These are phyloP conservation scores for Sphyrna mokarran DNA, from an alignment of 2,113 vertebrate genomes.

Conservation along the genomic window DNA sequence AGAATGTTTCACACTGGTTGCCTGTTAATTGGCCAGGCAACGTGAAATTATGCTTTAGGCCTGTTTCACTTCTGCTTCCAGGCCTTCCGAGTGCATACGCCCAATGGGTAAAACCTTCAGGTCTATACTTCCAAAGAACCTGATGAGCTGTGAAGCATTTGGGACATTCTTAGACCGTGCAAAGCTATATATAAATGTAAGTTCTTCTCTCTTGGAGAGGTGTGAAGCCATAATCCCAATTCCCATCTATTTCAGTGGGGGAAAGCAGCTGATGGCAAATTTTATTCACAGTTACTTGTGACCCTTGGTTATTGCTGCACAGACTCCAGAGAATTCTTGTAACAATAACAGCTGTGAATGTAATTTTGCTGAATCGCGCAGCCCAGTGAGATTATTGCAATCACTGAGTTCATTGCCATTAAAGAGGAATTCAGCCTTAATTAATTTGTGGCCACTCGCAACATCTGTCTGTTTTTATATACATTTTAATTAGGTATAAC, in stretches of 20 bases:
- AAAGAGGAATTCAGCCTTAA: conserved; percentile 27
- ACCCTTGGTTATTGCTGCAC: conserved; percentile 33
- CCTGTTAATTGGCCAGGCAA: too few relatives aligned
- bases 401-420: conserved; percentile 36
- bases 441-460: conserved; percentile 30
- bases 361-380: conserved; percentile 34
- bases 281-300: conserved; percentile 33
- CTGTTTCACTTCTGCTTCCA: too few relatives aligned
- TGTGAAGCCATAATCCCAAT: background rate
- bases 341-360: conserved; percentile 37
- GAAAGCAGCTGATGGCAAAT: conserved; percentile 35
- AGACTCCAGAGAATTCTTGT: conserved; percentile 25
- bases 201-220: background rate
- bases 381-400: conserved; percentile 29
- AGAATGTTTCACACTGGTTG: too few relatives aligned
- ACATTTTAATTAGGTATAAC: conserved; percentile 33
- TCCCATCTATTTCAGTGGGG: background rate
- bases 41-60: too few relatives aligned
- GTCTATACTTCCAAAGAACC: background rate
- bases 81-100: too few relatives aligned
- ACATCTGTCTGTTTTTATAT: conserved; percentile 30
- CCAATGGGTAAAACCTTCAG: too few relatives aligned
- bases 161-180: background rate
- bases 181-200: background rate
- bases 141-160: background rate